phyloP scores from a whole-genome alignment of 2,888 invertebrate genomes.

The Eucriotettix oculatus region DNA sequence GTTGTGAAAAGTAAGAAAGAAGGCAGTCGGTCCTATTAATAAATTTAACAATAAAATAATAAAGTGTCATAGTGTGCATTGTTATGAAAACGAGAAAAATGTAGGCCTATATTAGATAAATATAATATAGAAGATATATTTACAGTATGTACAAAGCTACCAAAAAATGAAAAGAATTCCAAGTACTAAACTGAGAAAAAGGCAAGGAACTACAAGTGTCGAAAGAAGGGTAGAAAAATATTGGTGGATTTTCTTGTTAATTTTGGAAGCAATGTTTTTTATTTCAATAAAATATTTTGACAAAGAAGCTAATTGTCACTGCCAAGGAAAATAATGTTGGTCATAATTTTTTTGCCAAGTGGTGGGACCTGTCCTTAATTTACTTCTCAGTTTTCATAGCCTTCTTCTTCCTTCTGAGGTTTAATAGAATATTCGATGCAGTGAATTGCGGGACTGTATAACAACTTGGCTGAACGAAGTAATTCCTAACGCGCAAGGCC shows the following conservation, averaged over 20 bases:
- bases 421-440: too few species aligned
- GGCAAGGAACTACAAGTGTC: not conserved
- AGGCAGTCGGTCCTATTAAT: not conserved
- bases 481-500: too few species aligned
- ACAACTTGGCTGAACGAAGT: too few species aligned
- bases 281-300: constrained; percentile 3
- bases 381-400: not conserved
- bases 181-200: constrained; percentile 1
- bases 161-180: constrained; percentile 1
- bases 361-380: not conserved
- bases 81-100: constrained; percentile 4
- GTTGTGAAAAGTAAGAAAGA: constrained; percentile 7
- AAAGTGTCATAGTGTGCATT: constrained; percentile 5
- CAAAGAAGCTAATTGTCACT: constrained; percentile 11
- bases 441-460: too few species aligned
- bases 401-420: too few species aligned
- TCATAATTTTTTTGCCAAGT: not conserved
- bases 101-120: constrained; percentile 11
- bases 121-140: constrained; percentile 8
- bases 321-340: constrained; percentile 8
- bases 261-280: not conserved
- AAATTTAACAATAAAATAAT: not conserved
- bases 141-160: constrained; percentile 1
- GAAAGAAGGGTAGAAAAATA: not conserved
- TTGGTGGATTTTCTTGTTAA: constrained; percentile 1